These are phyloP conservation scores for Paramuricea clavata DNA, from an alignment of 92 coral and sea anemone species.

Conservation along the genomic window DNA sequence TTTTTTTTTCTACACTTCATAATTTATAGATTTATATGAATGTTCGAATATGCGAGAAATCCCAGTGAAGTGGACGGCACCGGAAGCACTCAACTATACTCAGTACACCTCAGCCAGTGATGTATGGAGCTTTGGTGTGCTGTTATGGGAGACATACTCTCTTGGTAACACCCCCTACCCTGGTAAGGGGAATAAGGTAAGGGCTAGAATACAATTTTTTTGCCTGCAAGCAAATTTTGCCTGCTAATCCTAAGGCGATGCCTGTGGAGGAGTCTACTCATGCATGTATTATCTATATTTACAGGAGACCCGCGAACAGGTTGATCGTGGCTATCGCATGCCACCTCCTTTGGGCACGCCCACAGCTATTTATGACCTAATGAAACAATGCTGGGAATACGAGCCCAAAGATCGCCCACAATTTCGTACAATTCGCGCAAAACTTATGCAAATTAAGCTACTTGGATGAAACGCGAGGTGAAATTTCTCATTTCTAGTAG, in stretches of 20 bases:
- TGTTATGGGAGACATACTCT: conserved; percentile 95
- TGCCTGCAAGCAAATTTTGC: too few species aligned
- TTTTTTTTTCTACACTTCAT: background rate
- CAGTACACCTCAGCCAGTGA: conserved; percentile 97
- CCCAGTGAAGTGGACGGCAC: conserved; percentile 99
- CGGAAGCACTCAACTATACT: conserved; percentile 92
- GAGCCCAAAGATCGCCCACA: conserved; percentile 77
- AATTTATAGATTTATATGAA: conserved; percentile 79
- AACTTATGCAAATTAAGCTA: conserved; percentile 73
- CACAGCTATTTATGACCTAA: conserved; percentile 77
- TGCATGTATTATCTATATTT: conserved; percentile 17
- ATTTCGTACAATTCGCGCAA: conserved; percentile 77
- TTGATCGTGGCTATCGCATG: conserved; percentile 94
- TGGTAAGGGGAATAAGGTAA: conserved; percentile 85
- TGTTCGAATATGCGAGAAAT: conserved; percentile 97
- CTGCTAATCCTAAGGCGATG: too few species aligned
- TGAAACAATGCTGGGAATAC: conserved; percentile 91
- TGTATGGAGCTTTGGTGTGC: conserved; percentile 96
- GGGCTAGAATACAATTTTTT: too few species aligned
- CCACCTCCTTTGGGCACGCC: conserved; percentile 95
- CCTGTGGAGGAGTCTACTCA: too few species aligned
- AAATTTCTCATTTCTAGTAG: too few species aligned
- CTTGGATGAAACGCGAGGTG: background rate
- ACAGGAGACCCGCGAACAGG: conserved; percentile 94
- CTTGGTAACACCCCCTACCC: conserved; percentile 95